Percentiles rank a stretch among this genome's conserved stretches.
These are phyloP conservation scores for Acanthaster planci DNA, from an alignment of 35 echinoderm and acorn worm species.

Conservation along the genomic window DNA sequence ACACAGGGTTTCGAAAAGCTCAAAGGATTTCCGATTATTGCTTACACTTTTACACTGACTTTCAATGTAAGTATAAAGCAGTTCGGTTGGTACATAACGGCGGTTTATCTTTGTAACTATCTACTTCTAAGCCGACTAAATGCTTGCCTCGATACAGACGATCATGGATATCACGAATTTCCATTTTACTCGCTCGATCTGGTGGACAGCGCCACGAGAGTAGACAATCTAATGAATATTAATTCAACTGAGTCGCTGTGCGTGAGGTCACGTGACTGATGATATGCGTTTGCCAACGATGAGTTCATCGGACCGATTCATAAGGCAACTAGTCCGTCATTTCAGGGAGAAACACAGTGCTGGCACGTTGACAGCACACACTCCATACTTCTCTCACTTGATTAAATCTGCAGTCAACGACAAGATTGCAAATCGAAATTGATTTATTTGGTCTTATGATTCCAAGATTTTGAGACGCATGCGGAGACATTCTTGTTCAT, in stretches of 20 bases:
- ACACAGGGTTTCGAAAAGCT: no score
- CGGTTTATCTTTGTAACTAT: no score
- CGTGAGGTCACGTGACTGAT: slow-evolving; percentile 9
- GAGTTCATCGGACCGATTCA: neutral
- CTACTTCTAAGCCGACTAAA: no score
- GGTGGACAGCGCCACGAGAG: no score
- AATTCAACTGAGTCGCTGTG: neutral
- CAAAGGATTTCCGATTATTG: no score
- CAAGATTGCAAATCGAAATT: neutral
- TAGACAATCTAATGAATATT: slow-evolving; percentile 16
- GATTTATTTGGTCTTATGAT: neutral
- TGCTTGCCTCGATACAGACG: no score
- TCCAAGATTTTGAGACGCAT: neutral
- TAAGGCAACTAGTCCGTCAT: neutral
- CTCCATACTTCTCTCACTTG: neutral
- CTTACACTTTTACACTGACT: no score
- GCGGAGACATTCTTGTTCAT: no score
- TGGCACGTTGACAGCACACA: neutral
- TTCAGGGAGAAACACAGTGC: neutral
- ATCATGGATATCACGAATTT: no score
- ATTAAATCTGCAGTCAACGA: neutral
- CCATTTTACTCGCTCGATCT: no score
- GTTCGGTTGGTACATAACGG: no score
- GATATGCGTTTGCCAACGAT: neutral
- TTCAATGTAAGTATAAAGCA: no score